Evolutionary conservation across 1,140 invertebrate species (phyloP).

Genomic region (Meteorus sp.): DNA sequence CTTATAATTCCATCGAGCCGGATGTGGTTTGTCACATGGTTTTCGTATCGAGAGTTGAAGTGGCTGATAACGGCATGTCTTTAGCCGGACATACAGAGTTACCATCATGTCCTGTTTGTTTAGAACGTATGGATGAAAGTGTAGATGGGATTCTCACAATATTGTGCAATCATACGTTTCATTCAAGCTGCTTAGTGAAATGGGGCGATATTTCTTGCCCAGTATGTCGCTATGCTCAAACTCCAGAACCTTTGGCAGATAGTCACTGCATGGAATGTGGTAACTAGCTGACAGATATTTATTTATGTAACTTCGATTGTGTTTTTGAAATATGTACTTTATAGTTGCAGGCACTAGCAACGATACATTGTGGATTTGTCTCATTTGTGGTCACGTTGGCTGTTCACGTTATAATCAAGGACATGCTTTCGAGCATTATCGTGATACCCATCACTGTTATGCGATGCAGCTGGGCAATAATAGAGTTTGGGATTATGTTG

Average conservation of each 20-base stretch:
- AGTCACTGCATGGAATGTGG: conserved; percentile 85
- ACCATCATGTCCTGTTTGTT: conserved; percentile 95
- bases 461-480: conserved; percentile 95
- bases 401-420: conserved; percentile 75
- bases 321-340: not conserved
- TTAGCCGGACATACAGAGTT: conserved; percentile 87
- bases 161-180: conserved; percentile 98
- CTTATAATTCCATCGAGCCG: conserved; percentile 92
- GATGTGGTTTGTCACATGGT: conserved; percentile 88
- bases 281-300: conserved; percentile 32
- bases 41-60: conserved; percentile 93
- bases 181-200: conserved; percentile 90
- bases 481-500: conserved; percentile 96
- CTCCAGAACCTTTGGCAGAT: conserved; percentile 84
- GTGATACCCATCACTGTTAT: conserved; percentile 94
- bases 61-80: conserved; percentile 71
- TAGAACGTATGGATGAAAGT: conserved; percentile 97
- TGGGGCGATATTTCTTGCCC: conserved; percentile 93
- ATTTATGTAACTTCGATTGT: not conserved
- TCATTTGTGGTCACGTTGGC: conserved; percentile 98
- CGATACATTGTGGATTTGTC: conserved; percentile 96
- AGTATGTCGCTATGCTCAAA: conserved; percentile 83
- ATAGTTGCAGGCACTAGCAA: conserved; percentile 57
- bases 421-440: conserved; percentile 84
- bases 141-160: conserved; percentile 97